phyloP scores from a whole-genome alignment of 2,113 vertebrate species.

The Sterna hirundo region DNA sequence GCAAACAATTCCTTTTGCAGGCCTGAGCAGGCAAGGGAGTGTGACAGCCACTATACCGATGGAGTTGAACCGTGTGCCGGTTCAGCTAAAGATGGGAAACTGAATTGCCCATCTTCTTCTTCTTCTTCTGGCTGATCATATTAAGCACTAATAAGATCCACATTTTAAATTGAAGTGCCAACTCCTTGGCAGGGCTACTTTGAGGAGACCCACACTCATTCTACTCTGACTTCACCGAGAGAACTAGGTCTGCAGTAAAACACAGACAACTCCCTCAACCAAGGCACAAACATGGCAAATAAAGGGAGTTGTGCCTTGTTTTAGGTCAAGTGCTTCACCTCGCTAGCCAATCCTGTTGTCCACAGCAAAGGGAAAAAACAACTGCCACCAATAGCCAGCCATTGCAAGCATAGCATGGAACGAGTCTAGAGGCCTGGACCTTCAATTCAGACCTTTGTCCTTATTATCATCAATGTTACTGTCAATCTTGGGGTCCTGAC shows the following conservation, averaged over 20 bases:
- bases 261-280: background rate
- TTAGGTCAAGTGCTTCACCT: background rate
- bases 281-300: background rate
- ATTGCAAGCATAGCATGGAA: fast-evolving
- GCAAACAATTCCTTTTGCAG: background rate
- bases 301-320: background rate
- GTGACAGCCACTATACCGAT: fast-evolving
- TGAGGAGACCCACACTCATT: background rate
- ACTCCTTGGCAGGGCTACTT: background rate
- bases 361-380: background rate
- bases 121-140: background rate
- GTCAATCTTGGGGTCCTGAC: background rate
- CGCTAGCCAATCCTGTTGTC: background rate
- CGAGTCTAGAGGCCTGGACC: background rate
- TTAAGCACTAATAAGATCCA: background rate
- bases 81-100: background rate
- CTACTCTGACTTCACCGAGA: background rate
- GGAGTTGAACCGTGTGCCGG: fast-evolving
- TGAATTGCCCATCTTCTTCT: too few relatives aligned
- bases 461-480: background rate
- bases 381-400: background rate
- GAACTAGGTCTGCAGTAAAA: background rate
- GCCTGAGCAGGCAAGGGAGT: background rate
- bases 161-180: background rate
- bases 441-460: background rate